These are phyloP conservation scores for Choloepus didactylus DNA, from an alignment of 2,797 vertebrate genomes.

Conservation along the genomic window DNA sequence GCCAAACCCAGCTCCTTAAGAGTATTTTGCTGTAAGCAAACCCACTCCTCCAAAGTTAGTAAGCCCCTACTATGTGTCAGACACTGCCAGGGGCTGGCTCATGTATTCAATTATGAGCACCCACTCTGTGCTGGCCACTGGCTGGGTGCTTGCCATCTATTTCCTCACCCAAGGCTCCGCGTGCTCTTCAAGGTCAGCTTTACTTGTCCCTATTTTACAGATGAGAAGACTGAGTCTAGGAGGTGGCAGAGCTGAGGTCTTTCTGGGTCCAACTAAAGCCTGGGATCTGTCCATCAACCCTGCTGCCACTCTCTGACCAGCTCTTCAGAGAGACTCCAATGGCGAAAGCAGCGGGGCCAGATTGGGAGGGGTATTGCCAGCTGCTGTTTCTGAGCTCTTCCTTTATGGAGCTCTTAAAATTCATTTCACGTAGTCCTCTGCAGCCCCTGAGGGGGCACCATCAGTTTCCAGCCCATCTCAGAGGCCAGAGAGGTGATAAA, in stretches of 20 bases:
- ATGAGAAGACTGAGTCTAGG: slow-evolving; percentile 12
- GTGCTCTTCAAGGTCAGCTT: neutral
- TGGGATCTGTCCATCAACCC: neutral
- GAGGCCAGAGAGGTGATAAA: neutral
- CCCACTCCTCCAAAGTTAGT: neutral
- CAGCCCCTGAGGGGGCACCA: accelerated
- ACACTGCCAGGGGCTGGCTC: neutral
- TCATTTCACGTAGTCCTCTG: accelerated
- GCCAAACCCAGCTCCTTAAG: neutral
- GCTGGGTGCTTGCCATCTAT: neutral
- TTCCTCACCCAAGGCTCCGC: neutral
- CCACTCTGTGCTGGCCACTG: neutral
- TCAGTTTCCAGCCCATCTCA: accelerated
- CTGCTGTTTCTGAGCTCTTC: accelerated
- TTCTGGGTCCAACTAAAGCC: neutral
- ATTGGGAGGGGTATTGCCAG: accelerated
- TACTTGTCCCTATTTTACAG: neutral
- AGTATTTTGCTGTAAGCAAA: neutral
- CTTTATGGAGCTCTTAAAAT: neutral
- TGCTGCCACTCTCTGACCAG: neutral
- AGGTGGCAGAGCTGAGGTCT: slow-evolving; percentile 3
- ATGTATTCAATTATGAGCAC: neutral
- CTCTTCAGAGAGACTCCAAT: neutral
- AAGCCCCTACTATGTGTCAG: slow-evolving; percentile 23
- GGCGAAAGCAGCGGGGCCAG: accelerated